Conservation (phyloP, 2,888 invertebrate species). For the Sussaba pulchella region DNA sequence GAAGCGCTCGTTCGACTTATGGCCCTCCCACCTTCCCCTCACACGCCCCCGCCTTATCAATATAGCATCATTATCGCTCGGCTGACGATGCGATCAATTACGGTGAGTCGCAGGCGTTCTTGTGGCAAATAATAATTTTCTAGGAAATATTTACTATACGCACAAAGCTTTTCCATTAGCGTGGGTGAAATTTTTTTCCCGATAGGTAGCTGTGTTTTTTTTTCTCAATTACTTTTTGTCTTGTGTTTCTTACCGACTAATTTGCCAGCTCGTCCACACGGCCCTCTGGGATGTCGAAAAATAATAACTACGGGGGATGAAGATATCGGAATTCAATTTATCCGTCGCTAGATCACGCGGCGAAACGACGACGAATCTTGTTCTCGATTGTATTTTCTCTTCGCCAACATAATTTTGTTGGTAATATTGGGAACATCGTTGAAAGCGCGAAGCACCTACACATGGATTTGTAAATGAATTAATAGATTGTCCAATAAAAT, state of each 20-base stretch:
- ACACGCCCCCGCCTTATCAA: constrained; percentile 73
- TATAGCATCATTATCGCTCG: constrained; percentile 77
- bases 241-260: not conserved
- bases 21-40: constrained; percentile 24
- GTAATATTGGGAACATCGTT: too few species aligned
- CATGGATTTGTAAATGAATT: too few species aligned
- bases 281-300: not conserved
- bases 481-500: too few species aligned
- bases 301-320: not conserved
- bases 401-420: not conserved
- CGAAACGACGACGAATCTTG: not conserved
- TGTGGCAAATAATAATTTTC: constrained; percentile 71
- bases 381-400: not conserved
- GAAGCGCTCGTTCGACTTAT: constrained; percentile 5
- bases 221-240: not conserved
- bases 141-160: constrained; percentile 65
- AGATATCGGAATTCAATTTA: constrained; percentile 19
- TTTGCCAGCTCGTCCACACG: not conserved
- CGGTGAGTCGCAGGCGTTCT: constrained; percentile 64
- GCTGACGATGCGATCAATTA: constrained; percentile 77
- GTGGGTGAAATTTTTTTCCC: constrained; percentile 23
- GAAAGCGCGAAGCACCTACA: too few species aligned
- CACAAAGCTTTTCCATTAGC: not conserved
- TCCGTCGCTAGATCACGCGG: not conserved
- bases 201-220: not conserved